Percentiles rank a stretch among this genome's conserved stretches.
Conservation (phyloP, 2,888 invertebrate genomes). For the Hypselothyrea guttata region DNA sequence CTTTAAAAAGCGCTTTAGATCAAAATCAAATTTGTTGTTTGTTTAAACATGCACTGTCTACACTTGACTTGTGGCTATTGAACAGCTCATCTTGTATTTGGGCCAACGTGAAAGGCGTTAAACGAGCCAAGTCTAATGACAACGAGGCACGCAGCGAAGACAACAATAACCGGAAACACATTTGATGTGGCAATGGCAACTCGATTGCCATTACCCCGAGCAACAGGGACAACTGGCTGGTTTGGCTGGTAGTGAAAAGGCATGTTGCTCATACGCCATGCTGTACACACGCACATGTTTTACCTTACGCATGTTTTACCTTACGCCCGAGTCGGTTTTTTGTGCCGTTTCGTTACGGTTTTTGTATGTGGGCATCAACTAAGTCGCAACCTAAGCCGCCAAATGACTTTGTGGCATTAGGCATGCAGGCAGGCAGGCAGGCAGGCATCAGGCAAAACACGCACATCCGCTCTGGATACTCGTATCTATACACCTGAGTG, state of each 20-base stretch:
- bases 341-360: constrained; percentile 11
- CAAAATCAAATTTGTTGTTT: too few species aligned
- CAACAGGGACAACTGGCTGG: constrained; percentile 42
- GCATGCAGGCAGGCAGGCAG: constrained; percentile 43
- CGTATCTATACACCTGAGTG: constrained; percentile 45
- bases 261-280: constrained; percentile 67
- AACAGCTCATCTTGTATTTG: constrained; percentile 13
- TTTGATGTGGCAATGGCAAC: too few species aligned
- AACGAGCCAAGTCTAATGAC: constrained; percentile 60
- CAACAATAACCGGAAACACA: constrained; percentile 18
- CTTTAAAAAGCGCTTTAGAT: background rate
- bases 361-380: constrained; percentile 31
- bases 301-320: constrained; percentile 53
- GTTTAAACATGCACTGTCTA: background rate
- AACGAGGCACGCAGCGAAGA: constrained; percentile 52
- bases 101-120: constrained; percentile 57
- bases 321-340: constrained; percentile 27
- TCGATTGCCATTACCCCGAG: constrained; percentile 31
- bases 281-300: constrained; percentile 39
- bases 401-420: constrained; percentile 76
- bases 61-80: too few species aligned
- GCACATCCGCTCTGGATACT: constrained; percentile 61
- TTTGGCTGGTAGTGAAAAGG: constrained; percentile 44
- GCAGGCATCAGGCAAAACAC: constrained; percentile 56
- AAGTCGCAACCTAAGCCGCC: constrained; percentile 62